Percentiles rank a stretch among this genome's conserved stretches.
These are phyloP conservation scores for Brachyhypopomus gauderio DNA, from an alignment of 2,113 vertebrate genomes.

Conservation along the genomic window DNA sequence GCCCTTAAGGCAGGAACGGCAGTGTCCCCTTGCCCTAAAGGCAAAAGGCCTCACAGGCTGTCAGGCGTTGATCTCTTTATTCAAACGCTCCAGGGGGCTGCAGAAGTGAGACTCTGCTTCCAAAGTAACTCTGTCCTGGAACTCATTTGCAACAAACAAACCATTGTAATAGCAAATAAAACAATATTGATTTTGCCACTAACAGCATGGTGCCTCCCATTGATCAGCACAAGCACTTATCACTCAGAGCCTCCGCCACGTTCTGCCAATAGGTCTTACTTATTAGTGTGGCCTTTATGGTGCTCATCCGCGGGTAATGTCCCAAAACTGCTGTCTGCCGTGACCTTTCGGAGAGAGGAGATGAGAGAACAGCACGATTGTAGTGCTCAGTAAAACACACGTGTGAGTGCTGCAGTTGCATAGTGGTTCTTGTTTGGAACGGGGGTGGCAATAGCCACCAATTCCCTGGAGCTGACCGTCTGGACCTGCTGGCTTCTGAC, in stretches of 20 bases:
- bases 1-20: background rate
- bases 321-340: conserved; percentile 59
- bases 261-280: conserved; percentile 75
- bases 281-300: conserved; percentile 70
- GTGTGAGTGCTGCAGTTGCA: conserved; percentile 26
- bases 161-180: conserved; percentile 81
- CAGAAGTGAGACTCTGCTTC: conserved; percentile 61
- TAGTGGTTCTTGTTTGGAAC: background rate
- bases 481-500: background rate
- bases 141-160: conserved; percentile 78
- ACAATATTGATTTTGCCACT: conserved; percentile 80
- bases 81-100: conserved; percentile 59
- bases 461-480: background rate
- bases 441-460: background rate
- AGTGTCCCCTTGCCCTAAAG: conserved; percentile 18
- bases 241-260: conserved; percentile 74
- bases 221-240: conserved; percentile 80
- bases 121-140: conserved; percentile 69
- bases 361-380: conserved; percentile 7
- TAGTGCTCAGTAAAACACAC: conserved; percentile 14
- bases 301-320: conserved; percentile 61
- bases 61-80: conserved; percentile 64
- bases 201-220: conserved; percentile 74
- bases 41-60: background rate
- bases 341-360: conserved; percentile 64